Percentiles rank a stretch among this genome's conserved stretches.
phyloP scores from a whole-genome alignment of 1,140 invertebrate genomes.

The Eubasilissa regina region DNA sequence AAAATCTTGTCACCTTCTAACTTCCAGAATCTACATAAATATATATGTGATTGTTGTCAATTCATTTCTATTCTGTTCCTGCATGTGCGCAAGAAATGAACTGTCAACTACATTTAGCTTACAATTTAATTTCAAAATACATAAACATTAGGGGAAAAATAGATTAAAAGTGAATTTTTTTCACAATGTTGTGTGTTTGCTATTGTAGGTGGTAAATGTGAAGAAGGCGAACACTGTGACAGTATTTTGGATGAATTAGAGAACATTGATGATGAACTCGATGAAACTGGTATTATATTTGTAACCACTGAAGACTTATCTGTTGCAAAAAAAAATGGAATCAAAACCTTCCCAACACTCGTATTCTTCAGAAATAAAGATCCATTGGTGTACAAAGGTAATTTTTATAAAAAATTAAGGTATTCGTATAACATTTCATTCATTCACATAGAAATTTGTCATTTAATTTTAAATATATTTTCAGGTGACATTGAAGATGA shows the following conservation, averaged over 20 bases:
- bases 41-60: no score
- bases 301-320: slow-evolving; percentile 90
- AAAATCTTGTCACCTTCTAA: no score
- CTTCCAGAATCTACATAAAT: no score
- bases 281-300: slow-evolving; percentile 94
- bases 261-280: slow-evolving; percentile 94
- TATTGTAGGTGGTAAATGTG: slow-evolving; percentile 83
- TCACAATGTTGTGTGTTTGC: no score
- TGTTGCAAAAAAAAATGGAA: slow-evolving; percentile 88
- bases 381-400: slow-evolving; percentile 81
- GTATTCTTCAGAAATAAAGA: slow-evolving; percentile 94
- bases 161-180: no score
- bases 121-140: no score
- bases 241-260: slow-evolving; percentile 89
- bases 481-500: slow-evolving; percentile 90
- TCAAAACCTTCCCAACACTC: slow-evolving; percentile 88
- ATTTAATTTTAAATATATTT: neutral
- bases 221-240: slow-evolving; percentile 89
- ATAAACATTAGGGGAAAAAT: no score
- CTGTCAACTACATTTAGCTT: no score
- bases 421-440: neutral
- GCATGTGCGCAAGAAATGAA: no score
- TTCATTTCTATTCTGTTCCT: no score
- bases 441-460: neutral
- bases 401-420: neutral